A percentile compares a stretch with the other conserved stretches of the same genome.
phyloP scores from a whole-genome alignment of 2,113 vertebrate genomes.

The Syngnathus scovelli region DNA sequence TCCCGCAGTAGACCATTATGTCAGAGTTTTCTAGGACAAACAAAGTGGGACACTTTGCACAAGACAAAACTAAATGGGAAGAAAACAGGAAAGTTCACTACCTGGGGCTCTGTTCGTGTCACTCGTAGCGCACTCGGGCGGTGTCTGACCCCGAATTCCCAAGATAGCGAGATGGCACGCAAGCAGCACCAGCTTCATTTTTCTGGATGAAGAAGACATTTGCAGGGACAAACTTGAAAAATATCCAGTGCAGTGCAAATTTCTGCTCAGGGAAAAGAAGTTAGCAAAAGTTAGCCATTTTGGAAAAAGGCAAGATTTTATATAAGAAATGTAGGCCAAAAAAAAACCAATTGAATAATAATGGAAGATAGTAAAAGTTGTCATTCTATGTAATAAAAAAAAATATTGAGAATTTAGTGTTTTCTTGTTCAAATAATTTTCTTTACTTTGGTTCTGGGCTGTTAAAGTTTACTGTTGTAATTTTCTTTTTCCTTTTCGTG shows the following conservation, averaged over 20 bases:
- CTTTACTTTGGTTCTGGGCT: too few relatives aligned
- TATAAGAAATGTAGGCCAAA: too few relatives aligned
- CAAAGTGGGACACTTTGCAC: not conserved
- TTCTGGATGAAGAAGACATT: conserved; percentile 33
- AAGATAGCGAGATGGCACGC: conserved; percentile 53
- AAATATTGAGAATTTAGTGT: not conserved
- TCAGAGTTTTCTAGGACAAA: conserved; percentile 57
- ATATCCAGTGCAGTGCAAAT: not conserved
- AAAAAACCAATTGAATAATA: too few relatives aligned
- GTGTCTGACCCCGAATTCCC: conserved; percentile 40
- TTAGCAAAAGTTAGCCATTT: too few relatives aligned
- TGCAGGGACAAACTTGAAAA: conserved; percentile 8
- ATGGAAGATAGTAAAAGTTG: too few relatives aligned
- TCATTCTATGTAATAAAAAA: too few relatives aligned
- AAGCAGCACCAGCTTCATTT: conserved; percentile 56
- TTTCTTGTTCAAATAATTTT: not conserved
- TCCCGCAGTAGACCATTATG: conserved; percentile 62
- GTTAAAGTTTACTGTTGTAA: too few relatives aligned
- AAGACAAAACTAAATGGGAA: not conserved
- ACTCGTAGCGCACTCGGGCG: not conserved
- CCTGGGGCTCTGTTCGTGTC: conserved; percentile 60
- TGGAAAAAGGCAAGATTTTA: too few relatives aligned
- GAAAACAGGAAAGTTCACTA: conserved; percentile 18
- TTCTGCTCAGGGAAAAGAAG: too few relatives aligned
- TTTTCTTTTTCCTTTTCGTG: too few relatives aligned